Base-by-base conservation (phyloP, 2,797 vertebrate genomes). In the Poeciliopsis paucimaculata region DNA sequence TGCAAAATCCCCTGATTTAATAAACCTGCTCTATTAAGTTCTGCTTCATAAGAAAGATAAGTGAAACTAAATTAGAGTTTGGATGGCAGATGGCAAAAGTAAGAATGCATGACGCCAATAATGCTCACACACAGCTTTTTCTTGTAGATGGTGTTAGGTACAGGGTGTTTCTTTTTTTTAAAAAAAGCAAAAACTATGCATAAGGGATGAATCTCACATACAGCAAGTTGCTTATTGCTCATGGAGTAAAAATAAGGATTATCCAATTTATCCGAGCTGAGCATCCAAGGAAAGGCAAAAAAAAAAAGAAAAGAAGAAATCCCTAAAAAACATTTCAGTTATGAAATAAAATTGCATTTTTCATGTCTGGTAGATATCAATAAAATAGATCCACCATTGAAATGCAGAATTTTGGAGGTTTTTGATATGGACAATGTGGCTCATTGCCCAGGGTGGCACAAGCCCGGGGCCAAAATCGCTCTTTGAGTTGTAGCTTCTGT, bases 1-100 rank as follows among this genome's bases (percentile, higher is more conserved):
- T 90, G 78, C 86, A 92, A 91, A 87, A 91, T 82, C 84, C 80
- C 77, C 87, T 87, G 88, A 94, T 94, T 94, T 92, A 93, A 94
- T 94, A 92, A 94, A 86, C 86, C 83, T 81, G 86, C 85, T 93
- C 88, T 93, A 93, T 92, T 92, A 93, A 92, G 90, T 94, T 89
- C 81, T 87, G 84, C 83, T 87, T 93, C 89, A 90, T 91, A 87
- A 90, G 92, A 90, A 88, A 91, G 89, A 92, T 90, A 92, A 94
- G 88, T 92, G 88, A 91, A 94, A 94, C 92, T 84, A 87, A 92
- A 94, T 95, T 94, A 92, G 88, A 93, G 90, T 94, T 93, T 91
- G 83, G 89, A 89, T 90, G 92, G 92, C 94, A 95, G 93, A 94
- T 95, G 93, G 93, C 84, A 84, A 87, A 85, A 91, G 82, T 84